Base-by-base conservation (phyloP, 1,140 invertebrate genomes). In the Parasteatoda tepidariorum region DNA sequence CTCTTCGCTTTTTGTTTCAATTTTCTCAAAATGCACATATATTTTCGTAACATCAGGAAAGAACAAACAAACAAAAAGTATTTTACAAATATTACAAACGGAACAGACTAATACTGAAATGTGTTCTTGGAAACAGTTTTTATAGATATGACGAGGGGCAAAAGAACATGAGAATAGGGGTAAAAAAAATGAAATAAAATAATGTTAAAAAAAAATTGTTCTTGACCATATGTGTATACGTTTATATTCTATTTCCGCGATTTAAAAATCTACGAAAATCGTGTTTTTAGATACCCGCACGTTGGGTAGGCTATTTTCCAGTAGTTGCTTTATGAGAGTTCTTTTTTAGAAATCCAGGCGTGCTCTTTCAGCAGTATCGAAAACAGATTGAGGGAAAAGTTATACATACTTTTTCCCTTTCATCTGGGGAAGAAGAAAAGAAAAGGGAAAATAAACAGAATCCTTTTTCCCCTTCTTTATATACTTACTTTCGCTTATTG, bases 281-380 rank as follows among this genome's bases (percentile, higher is more conserved):
- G 73, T 76, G 73, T 76, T 76, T 76, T 64, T 76, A 33, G 59
- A 76, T 64, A 59, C 59, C 73, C 57, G 73, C 73, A 76, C 73
- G 73, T 64, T 76, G 57, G 38, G 57, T n/a, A 74, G 59, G 33
- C 59, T 76, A 76, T 64, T 76, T 76, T 64, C 73, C 30, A 41
- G 59, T 48, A 76, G 59, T 24, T 76, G 18, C 18, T 76, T 76
- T 76, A 62, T 76, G 57, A 48, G 73, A 76, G 34, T 76, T 64
- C 34, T 75, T 41, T 76, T 33, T 34, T 38, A 26, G 18, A 38
- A 26, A 48, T 41, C 22, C 22, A 41, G 24, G 26, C 38, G 7
- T 64, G 34, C 48, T n/a, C 64, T 64, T 76, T 76, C 31, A 59
- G 73, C 59, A 41, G 59, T 76, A 76, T 76, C 18, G 59, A 48